Base-by-base conservation (phyloP, 2,113 vertebrate genomes). In the Pongo abelii region DNA sequence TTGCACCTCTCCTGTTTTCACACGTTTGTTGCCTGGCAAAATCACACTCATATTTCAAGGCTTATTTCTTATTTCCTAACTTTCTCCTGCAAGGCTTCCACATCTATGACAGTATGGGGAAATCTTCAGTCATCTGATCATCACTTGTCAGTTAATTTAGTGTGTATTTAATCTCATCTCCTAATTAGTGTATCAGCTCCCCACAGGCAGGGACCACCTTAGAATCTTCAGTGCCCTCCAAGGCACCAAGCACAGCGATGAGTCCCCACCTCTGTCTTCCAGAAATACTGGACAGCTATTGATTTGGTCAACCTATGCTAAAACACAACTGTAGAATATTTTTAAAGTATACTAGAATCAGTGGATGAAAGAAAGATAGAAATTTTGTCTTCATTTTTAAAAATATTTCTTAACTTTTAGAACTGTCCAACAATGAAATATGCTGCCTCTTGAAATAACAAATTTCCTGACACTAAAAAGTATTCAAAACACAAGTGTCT, bases 401-500 rank as follows among this genome's bases (percentile, higher is more conserved):
- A 79, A 94, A 80, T 59, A 40, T 70, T 86, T 90, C 79, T 91
- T 96, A 84, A 96, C 87, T 84, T 87, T 93, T 52, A 52, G 90
- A 94, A 70, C 70, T 90, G 94, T 75, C 94, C 72, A 92, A 93
- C 92, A 96, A 84, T 95, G 94, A 98, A 96, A 96, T 92, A 96
- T 5, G 4, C 61, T 84, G 84, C 88, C 94, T 94, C 92, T 95
- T 96, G 91, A 96, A 96, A 97, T 90, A 96, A 95, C 95, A 93
- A 40, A 95, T 79, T 93, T 97, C 84, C 91, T 97, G 84, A 96
- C 94, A 92, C 94, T 89, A 92, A 80, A 79, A 96, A 92, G 92
- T 97, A 98, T 96, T 96, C 95, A 96, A 97, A 96, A 96, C 97
- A 97, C 95, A 97, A 98, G 97, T 97, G 94, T 77, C 38, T 40